These are phyloP conservation scores for Sebastes itinus DNA, from an alignment of 2,797 vertebrate genomes.

Conservation along the genomic window DNA sequence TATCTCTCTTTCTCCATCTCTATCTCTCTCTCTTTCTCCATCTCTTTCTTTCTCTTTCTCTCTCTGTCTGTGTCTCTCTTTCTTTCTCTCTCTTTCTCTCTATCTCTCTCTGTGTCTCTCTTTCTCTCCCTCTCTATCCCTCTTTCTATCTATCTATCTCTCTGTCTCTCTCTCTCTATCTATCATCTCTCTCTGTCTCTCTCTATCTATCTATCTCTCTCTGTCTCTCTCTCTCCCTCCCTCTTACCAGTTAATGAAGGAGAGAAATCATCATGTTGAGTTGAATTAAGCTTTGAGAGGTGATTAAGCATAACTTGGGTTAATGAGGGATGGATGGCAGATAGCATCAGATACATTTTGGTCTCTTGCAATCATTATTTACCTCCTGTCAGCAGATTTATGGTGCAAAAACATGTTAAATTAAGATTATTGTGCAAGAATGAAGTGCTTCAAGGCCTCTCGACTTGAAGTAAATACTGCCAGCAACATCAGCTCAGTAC, in stretches of 20 bases:
- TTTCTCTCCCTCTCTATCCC: fast-evolving
- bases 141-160: fast-evolving
- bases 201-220: fast-evolving
- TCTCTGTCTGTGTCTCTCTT: fast-evolving
- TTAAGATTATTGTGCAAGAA: not conserved
- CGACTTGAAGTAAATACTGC: not conserved
- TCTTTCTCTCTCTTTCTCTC: too few relatives aligned
- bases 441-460: too few relatives aligned
- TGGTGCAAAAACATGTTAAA: fast-evolving
- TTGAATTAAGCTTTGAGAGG: fast-evolving
- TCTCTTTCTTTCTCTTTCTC: too few relatives aligned
- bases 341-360: not conserved
- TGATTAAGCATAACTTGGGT: fast-evolving
- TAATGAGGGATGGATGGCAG: not conserved
- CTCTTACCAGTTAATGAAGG: not conserved
- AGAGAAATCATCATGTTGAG: too few relatives aligned
- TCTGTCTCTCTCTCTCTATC: fast-evolving
- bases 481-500: not conserved
- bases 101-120: too few relatives aligned
- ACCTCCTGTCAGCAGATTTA: not conserved
- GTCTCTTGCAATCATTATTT: not conserved
- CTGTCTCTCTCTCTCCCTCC: fast-evolving
- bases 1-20: fast-evolving
- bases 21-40: too few relatives aligned
- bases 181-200: fast-evolving